Evolutionary conservation across 2,797 vertebrate species (phyloP).

Genomic region (Bovichtus diacanthus): DNA sequence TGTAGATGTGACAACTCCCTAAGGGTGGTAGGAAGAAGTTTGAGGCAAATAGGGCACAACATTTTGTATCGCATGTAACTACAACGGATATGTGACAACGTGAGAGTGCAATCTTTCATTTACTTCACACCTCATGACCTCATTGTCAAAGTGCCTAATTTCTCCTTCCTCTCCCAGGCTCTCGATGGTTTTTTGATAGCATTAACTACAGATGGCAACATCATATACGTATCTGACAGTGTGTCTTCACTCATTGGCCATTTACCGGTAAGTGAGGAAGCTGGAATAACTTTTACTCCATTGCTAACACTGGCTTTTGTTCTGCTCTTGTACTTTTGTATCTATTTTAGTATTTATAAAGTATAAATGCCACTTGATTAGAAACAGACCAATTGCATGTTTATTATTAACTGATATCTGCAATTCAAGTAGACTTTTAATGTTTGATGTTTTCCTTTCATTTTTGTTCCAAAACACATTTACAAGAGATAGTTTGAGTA

Average conservation of each 20-base stretch:
- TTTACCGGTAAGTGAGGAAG: conserved; percentile 90
- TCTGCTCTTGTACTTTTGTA: background rate
- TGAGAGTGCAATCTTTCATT: background rate
- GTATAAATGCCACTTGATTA: background rate
- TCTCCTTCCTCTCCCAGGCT: conserved; percentile 82
- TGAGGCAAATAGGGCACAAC: background rate
- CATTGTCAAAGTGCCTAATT: background rate
- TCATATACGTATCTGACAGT: conserved; percentile 92
- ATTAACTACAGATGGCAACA: conserved; percentile 93
- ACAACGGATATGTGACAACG: conserved; percentile 1
- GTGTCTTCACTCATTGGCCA: conserved; percentile 93
- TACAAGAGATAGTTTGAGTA: background rate
- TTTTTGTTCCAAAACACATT: background rate
- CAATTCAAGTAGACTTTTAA: background rate
- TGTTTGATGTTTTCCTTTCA: background rate
- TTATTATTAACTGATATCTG: background rate
- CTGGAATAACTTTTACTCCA: conserved; percentile 3
- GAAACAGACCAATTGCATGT: background rate
- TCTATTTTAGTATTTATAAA: background rate
- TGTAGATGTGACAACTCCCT: no score
- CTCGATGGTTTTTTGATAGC: conserved; percentile 93
- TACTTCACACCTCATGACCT: background rate
- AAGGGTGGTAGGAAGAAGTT: background rate
- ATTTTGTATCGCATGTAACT: background rate
- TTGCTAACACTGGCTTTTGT: background rate